Evolutionary conservation across 2,797 vertebrate species (phyloP), one percentile per base, ranked within the genome.

Genomic region (Lophotriccus pileatus): DNA sequence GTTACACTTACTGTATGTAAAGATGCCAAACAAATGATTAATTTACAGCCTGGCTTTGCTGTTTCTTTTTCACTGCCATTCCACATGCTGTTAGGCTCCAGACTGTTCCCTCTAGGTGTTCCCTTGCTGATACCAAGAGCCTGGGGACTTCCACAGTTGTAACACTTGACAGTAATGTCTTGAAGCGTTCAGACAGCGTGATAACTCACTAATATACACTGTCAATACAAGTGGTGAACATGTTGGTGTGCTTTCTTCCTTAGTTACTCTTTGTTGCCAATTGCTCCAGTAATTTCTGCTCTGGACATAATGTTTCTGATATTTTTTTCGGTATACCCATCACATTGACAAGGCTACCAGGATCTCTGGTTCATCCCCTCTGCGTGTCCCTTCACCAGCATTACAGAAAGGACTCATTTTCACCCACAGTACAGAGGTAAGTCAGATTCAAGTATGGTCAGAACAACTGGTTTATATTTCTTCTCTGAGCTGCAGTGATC

Each of bases 141-240:
- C 47, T 72, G 72, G 37, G 24, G 62, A 63, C 53, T 83, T 70
- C 58, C 49, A 97, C 96, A 98, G 97, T 96, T 97, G 89, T 94
- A 96, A 98, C 96, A 97, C 75, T 92, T 95, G 97, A 98, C 96
- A 97, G 96, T 87, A 97, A 96, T 95, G 94, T 84, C 68, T 95
- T 69, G 94, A 91, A 92, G 70, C 83, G 91, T 93, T 94, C 82
- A 84, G 50, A 90, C 83, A 94, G 84, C 41, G 96, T 12, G 60
- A 15, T 89, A 96, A 97, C 97, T 98, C 97, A 97, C 93, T 98
- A 98, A 92, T 96, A 98, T 92, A 97, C 97, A 96, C 79, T 96
- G 94, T 63, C 95, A 81, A 90, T 94, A 95, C 9, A 36, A 89
- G 74, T 78, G 80, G 59, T 68, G 89, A 89, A 90, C 36, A 64